Conservation (phyloP, 2,888 invertebrate genomes). For the Epinotia demarniana region DNA sequence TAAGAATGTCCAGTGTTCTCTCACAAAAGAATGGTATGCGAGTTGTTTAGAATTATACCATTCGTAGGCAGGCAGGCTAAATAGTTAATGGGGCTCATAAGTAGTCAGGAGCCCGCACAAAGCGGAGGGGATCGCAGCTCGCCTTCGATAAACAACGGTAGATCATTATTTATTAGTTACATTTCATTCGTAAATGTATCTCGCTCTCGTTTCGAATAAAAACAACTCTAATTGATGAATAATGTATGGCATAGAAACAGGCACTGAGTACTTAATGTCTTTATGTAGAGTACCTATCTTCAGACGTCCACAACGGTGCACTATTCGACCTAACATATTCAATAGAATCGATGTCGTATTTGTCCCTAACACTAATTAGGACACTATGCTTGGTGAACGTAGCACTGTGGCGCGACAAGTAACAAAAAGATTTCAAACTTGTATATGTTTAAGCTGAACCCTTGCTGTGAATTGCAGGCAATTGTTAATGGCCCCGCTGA, state of each 20-base stretch:
- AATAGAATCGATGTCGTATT: neutral
- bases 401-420: neutral
- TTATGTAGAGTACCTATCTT: constrained; percentile 1
- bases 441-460: too few relatives aligned
- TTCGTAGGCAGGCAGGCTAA: constrained; percentile 20
- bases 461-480: neutral
- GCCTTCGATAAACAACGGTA: constrained; percentile 33
- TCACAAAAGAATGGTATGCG: neutral
- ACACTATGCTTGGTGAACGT: neutral
- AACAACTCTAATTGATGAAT: constrained; percentile 20
- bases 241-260: constrained; percentile 6
- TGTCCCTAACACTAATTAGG: neutral
- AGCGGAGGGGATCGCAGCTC: neutral
- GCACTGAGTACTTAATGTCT: constrained; percentile 22
- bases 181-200: constrained; percentile 26
- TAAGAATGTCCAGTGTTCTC: neutral
- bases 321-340: too few relatives aligned
- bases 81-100: constrained; percentile 27
- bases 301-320: neutral
- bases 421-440: neutral
- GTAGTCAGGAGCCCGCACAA: constrained; percentile 7
- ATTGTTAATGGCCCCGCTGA: neutral
- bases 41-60: constrained; percentile 18
- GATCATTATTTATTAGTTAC: constrained; percentile 31
- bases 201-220: constrained; percentile 14